These are phyloP conservation scores for Halocynthia roretzi DNA, from an alignment of 23 tunicate genomes.

Conservation along the genomic window DNA sequence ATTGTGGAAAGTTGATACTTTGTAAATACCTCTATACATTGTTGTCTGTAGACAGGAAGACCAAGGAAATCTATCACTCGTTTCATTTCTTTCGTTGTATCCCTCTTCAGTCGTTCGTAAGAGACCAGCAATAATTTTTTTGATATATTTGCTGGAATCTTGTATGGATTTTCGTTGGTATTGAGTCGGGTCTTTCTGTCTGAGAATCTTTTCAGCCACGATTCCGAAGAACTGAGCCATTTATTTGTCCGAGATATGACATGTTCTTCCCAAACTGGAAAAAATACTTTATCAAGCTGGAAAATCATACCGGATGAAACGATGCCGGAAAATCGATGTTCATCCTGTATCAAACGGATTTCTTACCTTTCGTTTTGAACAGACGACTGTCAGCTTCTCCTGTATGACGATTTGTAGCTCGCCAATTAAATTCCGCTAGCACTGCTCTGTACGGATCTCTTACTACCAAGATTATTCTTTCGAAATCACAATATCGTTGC, in stretches of 20 bases:
- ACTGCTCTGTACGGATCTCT: conserved; percentile 44
- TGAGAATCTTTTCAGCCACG: conserved; percentile 6
- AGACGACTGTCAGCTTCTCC: conserved; percentile 26
- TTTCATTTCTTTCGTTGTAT: conserved; percentile 15
- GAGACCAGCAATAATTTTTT: conserved; percentile 17
- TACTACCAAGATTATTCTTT: conserved; percentile 23
- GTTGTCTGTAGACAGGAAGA: conserved; percentile 1
- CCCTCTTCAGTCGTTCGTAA: conserved; percentile 17
- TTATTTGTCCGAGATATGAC: conserved; percentile 8
- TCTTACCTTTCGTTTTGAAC: conserved; percentile 23
- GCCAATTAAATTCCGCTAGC: conserved; percentile 42
- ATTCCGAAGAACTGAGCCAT: conserved; percentile 1
- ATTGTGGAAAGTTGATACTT: background rate
- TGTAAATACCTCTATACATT: conserved; percentile 15
- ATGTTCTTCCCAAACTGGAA: conserved; percentile 13
- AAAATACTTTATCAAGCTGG: background rate
- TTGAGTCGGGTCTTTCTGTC: background rate
- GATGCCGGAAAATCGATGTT: background rate
- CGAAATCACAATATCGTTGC: conserved; percentile 27
- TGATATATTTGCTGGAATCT: background rate
- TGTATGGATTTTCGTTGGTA: conserved; percentile 2
- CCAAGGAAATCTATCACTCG: conserved; percentile 4
- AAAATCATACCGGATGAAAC: background rate
- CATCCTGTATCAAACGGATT: background rate
- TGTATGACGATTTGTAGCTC: conserved; percentile 22